Conservation (phyloP, 2,888 invertebrate species). For the Athetis lepigone region DNA sequence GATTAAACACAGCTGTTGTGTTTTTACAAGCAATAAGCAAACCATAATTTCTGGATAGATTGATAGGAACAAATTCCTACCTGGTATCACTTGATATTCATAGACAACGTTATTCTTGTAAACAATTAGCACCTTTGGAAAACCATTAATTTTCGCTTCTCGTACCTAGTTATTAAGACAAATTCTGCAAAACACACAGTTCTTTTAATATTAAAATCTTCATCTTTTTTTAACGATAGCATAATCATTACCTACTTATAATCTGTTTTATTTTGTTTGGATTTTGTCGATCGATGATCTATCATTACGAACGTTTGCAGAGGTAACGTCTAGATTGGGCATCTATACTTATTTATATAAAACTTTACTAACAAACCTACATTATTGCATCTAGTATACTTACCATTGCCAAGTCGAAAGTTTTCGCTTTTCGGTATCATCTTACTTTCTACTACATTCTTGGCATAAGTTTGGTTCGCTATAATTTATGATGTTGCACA, state of each 20-base stretch:
- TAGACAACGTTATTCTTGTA: too few relatives aligned
- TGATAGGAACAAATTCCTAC: too few relatives aligned
- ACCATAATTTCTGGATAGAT: too few relatives aligned
- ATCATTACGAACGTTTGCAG: too few relatives aligned
- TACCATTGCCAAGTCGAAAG: conserved; percentile 38
- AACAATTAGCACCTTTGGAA: neutral
- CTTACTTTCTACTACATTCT: conserved; percentile 60
- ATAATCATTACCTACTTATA: neutral
- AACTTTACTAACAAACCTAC: neutral
- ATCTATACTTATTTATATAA: neutral
- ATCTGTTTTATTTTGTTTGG: neutral
- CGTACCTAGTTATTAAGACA: neutral
- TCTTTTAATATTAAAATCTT: neutral
- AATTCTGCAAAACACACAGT: neutral
- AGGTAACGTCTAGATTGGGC: neutral
- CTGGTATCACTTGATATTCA: too few relatives aligned
- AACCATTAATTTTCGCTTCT: neutral
- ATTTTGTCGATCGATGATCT: neutral
- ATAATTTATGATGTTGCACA: conserved; percentile 51
- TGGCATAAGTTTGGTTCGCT: conserved; percentile 27
- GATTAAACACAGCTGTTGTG: neutral
- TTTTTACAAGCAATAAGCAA: neutral
- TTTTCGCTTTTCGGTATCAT: conserved; percentile 40
- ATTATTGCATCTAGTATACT: neutral
- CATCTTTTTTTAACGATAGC: neutral